A percentile compares a stretch with the other conserved stretches of the same genome.
These are phyloP conservation scores for Acropternis orthonyx DNA, from an alignment of 2,797 vertebrate species.

Conservation along the genomic window DNA sequence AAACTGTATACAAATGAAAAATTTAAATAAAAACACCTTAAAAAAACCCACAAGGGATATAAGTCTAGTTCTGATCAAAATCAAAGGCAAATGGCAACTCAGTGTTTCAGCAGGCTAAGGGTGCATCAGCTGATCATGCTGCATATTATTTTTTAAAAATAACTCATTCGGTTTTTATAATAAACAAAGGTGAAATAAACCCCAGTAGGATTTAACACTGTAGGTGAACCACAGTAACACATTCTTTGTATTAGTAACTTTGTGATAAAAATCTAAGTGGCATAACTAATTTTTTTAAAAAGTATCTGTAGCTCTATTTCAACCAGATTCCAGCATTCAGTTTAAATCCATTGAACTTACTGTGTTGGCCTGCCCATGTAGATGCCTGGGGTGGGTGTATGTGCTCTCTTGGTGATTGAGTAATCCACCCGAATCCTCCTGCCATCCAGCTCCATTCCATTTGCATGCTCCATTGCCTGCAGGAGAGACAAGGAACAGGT, in stretches of 20 bases:
- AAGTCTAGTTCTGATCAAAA: neutral
- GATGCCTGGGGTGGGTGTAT: constrained; percentile 93
- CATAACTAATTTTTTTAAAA: neutral
- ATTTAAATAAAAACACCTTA: neutral
- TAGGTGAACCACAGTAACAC: neutral
- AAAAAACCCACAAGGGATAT: neutral
- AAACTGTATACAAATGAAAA: neutral
- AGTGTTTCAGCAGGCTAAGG: neutral
- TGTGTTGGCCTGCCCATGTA: constrained; percentile 93
- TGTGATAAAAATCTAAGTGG: neutral
- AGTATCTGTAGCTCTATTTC: neutral
- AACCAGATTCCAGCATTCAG: neutral
- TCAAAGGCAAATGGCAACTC: neutral
- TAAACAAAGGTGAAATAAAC: neutral
- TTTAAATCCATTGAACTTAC: constrained; percentile 75
- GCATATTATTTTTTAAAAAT: neutral
- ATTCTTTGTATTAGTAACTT: neutral
- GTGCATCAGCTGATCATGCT: neutral
- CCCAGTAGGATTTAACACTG: neutral
- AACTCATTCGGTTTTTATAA: neutral
- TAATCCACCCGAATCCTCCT: constrained; percentile 91
- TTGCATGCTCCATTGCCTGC: constrained; percentile 91
- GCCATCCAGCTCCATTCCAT: constrained; percentile 94
- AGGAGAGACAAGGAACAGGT: neutral
- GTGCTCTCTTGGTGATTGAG: constrained; percentile 92